Conservation (phyloP, 2,888 invertebrate species). For the Therioaphis trifolii region DNA sequence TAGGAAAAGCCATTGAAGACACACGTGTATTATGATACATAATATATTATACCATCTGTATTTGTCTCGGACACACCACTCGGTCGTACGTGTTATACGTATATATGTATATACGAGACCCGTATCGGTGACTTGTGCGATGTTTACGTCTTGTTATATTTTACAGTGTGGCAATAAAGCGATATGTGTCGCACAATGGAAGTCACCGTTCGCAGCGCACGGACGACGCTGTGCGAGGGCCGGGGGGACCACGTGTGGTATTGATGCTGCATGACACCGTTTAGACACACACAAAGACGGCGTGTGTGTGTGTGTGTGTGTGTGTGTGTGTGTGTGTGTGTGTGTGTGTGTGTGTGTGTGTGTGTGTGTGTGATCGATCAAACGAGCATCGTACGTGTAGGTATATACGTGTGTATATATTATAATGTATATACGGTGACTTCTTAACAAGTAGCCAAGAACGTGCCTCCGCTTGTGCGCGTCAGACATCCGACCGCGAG, state of each 20-base stretch:
- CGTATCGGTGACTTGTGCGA: constrained; percentile 1
- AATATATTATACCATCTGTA: background rate
- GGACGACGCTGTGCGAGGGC: background rate
- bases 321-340: background rate
- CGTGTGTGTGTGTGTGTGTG: background rate
- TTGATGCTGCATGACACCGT: background rate
- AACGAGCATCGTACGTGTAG: too few species aligned
- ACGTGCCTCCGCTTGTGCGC: constrained; percentile 6
- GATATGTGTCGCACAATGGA: constrained; percentile 3
- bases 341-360: too few species aligned
- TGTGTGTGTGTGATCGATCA: background rate
- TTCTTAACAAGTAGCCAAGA: constrained; percentile 56
- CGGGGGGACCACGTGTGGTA: background rate
- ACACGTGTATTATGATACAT: background rate
- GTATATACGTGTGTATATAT: too few species aligned
- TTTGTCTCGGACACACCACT: background rate
- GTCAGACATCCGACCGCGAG: constrained; percentile 47
- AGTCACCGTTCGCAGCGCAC: background rate
- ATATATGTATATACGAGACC: too few species aligned
- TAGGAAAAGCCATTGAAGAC: background rate
- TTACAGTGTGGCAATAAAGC: background rate
- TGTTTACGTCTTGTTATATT: constrained; percentile 59
- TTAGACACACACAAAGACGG: background rate
- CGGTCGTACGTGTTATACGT: background rate
- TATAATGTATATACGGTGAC: constrained; percentile 24